Conservation (phyloP, 2,888 invertebrate species). For the Drosophila mimetica region DNA sequence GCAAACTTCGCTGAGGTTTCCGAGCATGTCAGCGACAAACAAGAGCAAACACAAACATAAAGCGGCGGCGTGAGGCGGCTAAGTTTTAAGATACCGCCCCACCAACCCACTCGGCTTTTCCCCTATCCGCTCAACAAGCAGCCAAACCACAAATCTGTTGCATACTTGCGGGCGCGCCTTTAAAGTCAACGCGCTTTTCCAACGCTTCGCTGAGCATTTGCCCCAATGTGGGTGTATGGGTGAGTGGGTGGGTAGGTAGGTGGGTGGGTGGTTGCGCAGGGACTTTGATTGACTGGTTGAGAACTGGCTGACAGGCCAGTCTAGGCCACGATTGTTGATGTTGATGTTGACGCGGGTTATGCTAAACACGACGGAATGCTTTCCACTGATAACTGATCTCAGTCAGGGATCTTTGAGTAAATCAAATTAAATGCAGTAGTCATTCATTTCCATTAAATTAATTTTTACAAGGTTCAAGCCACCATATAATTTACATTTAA, state of each 20-base stretch:
- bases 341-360: constrained; percentile 46
- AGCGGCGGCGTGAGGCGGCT: constrained; percentile 18
- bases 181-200: constrained; percentile 60
- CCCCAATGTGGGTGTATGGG: background rate
- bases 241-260: background rate
- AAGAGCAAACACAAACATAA: constrained; percentile 42
- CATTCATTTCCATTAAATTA: constrained; percentile 3
- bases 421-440: constrained; percentile 23
- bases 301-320: constrained; percentile 40
- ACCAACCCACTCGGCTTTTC: background rate
- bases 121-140: background rate
- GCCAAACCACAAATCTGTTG: constrained; percentile 72
- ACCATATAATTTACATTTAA: background rate
- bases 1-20: constrained; percentile 58
- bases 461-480: background rate
- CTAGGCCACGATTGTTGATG: constrained; percentile 27
- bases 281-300: constrained; percentile 63
- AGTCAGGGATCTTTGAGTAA: constrained; percentile 10
- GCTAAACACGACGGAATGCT: constrained; percentile 18
- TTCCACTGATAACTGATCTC: constrained; percentile 18
- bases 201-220: constrained; percentile 39
- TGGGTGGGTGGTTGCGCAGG: constrained; percentile 2
- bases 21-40: constrained; percentile 64
- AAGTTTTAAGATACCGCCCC: constrained; percentile 50
- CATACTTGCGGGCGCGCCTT: constrained; percentile 72